phyloP scores from a whole-genome alignment of 2,888 invertebrate genomes.

The Zhuqinia jingwanae region DNA sequence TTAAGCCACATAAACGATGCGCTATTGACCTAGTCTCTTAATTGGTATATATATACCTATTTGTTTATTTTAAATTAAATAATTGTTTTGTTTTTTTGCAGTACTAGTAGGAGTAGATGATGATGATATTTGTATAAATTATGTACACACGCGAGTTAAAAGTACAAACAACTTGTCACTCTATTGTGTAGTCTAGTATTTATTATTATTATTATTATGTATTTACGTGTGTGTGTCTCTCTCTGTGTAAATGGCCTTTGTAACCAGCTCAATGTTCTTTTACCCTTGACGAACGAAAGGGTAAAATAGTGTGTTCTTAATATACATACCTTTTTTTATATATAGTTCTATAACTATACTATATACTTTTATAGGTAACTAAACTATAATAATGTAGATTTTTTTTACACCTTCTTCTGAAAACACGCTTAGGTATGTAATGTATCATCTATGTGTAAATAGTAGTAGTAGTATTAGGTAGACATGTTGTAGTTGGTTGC shows the following conservation, averaged over 20 bases:
- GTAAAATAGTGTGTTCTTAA: constrained; percentile 3
- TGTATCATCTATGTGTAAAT: no score
- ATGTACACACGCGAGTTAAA: constrained; percentile 36
- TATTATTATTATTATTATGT: no score
- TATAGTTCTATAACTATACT: constrained; percentile 1
- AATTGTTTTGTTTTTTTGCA: constrained; percentile 22
- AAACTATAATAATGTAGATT: constrained; percentile 24
- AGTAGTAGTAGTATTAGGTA: constrained; percentile 9
- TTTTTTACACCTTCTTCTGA: background rate
- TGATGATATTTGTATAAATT: background rate
- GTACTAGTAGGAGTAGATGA: background rate
- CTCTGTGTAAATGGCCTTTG: constrained; percentile 61
- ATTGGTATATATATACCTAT: background rate
- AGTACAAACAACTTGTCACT: constrained; percentile 51
- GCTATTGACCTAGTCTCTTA: background rate
- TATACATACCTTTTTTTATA: background rate
- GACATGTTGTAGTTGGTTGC: constrained; percentile 22
- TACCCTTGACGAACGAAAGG: constrained; percentile 59
- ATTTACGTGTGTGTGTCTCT: background rate
- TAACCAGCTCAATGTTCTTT: constrained; percentile 63
- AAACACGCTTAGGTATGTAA: no score
- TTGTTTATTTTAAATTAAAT: background rate
- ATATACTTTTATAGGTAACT: constrained; percentile 39
- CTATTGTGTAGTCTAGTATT: no score
- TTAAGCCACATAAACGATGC: no score